Evolutionary conservation across 2,797 vertebrate genomes (phyloP), one percentile per base, ranked within the genome.

Genomic region (Buphagus erythrorhynchus): DNA sequence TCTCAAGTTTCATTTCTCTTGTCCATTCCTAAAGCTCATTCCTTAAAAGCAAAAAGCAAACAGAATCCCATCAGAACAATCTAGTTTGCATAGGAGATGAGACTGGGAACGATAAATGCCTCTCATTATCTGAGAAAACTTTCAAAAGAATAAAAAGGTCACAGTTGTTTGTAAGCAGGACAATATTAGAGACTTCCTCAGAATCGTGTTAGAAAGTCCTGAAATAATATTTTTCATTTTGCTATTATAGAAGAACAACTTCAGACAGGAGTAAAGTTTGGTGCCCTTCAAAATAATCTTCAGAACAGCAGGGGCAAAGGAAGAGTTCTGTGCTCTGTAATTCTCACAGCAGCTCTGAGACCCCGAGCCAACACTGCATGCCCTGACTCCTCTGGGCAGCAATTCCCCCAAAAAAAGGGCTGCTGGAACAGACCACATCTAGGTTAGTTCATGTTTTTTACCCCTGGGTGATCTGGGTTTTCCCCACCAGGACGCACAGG

Each of bases 21-120:
- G 25, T 42, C 81, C 55, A 2, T 43, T 92, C 77, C 69, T 87
- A 63, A 79, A 79, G 10, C 59, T 55, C 51, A 21, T 79, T 82
- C 63, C 67, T 93, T 93, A 87, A 93, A 89, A 94, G 59, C 67
- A 85, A 16, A 62, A 87, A 69, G 51, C 9, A 4, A 91, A 87
- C 20, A 79, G 51, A 93, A 87, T 57, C 75, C 67, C 84, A 84
- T 48, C 85, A 94, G 67, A 91, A 94, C 79, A 87, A 93, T 74
- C 68, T 74, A n/a, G 65, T 88, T 92, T 93, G 88, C 95, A 86
- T 46, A 92, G 82, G n/a, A 95, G 69, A 93, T 54, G 65, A 94
- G 92, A 36, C 45, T 77, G 35, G 65, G 42, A 92, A 46, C 29
- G 51, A 93, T 45, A 80, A 86, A 94, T 72, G 76, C 33, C 45